Evolutionary conservation across 2,797 vertebrate species (phyloP).

Genomic region (Alexandromys oeconomus): DNA sequence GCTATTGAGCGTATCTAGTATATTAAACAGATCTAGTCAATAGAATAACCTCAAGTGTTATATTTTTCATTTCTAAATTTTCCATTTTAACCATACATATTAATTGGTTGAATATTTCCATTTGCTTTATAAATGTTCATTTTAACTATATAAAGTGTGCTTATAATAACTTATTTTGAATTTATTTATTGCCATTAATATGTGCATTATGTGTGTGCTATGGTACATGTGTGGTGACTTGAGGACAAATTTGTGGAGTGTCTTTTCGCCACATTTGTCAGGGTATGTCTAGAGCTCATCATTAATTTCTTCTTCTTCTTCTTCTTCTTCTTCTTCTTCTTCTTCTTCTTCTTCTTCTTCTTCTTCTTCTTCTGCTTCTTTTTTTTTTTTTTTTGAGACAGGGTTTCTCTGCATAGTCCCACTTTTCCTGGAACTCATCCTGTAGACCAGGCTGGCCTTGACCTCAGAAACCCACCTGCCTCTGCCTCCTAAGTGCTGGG

Average conservation of each 20-base stretch:
- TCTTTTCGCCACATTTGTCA: not conserved
- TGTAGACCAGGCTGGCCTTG: not conserved
- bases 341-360: too few species aligned
- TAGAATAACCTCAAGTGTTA: not conserved
- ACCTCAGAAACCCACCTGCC: not conserved
- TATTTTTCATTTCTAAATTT: not conserved
- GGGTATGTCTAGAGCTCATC: not conserved
- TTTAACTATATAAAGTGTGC: not conserved
- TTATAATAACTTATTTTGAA: not conserved
- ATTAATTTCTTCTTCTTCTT: not conserved
- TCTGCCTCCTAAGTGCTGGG: not conserved
- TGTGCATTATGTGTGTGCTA: not conserved
- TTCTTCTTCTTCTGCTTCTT: too few species aligned
- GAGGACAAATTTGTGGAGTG: not conserved
- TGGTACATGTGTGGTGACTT: too few species aligned
- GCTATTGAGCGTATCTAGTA: not conserved
- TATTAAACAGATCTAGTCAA: not conserved
- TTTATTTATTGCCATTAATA: not conserved
- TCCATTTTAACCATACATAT: not conserved
- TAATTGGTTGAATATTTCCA: not conserved
- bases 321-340: too few species aligned
- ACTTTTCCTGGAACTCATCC: not conserved
- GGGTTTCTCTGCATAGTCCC: not conserved
- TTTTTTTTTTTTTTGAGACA: not conserved
- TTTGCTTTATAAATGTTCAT: constrained; percentile 18